Evolutionary conservation across 2,888 invertebrate species (phyloP).

Genomic region (Leuctra nigra): DNA sequence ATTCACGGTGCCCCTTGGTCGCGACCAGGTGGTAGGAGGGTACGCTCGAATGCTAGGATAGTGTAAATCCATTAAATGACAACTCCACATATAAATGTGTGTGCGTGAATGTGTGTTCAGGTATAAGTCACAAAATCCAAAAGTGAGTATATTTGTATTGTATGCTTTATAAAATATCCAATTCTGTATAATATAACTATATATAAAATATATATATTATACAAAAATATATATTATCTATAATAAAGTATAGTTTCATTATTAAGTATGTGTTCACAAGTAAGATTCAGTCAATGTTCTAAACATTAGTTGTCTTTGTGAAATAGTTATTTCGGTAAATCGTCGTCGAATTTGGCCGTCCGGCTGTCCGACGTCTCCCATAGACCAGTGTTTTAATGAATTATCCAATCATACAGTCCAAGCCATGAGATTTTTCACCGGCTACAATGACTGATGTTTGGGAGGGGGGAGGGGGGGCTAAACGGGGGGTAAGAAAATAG

Average conservation of each 20-base stretch:
- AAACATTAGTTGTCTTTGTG: too few relatives aligned
- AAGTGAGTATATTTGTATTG: slow-evolving; percentile 15
- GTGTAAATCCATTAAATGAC: slow-evolving; percentile 10
- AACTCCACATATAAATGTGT: slow-evolving; percentile 21
- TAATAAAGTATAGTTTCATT: slow-evolving; percentile 9
- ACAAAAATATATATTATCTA: not conserved
- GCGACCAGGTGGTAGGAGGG: not conserved
- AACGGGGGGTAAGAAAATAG: too few relatives aligned
- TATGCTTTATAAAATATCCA: slow-evolving; percentile 7
- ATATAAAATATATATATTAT: slow-evolving; percentile 2
- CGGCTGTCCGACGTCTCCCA: too few relatives aligned
- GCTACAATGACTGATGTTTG: too few relatives aligned
- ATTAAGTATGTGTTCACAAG: not conserved
- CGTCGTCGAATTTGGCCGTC: too few relatives aligned
- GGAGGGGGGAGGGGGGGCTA: too few relatives aligned
- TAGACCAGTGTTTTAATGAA: too few relatives aligned
- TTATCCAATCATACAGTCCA: too few relatives aligned
- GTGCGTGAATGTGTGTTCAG: slow-evolving; percentile 19
- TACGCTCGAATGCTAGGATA: not conserved
- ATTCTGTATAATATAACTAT: not conserved
- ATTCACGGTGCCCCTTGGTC: not conserved
- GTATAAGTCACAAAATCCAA: slow-evolving; percentile 19
- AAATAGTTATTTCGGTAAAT: too few relatives aligned
- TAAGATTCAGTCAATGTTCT: not conserved
- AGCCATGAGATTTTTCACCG: too few relatives aligned